phyloP scores from a whole-genome alignment of 2,113 vertebrate genomes.

The Mustela lutreola region DNA sequence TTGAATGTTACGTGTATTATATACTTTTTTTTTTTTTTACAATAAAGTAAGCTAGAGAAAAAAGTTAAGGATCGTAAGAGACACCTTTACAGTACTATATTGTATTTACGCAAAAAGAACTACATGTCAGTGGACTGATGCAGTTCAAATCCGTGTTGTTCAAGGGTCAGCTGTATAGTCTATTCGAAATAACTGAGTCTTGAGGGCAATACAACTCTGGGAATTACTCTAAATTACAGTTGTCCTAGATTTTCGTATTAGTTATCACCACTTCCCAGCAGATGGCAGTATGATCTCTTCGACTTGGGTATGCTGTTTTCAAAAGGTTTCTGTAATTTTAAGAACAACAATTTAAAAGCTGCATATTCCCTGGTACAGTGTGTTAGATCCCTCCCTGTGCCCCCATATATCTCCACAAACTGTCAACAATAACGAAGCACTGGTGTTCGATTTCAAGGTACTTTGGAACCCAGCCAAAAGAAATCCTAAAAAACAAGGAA shows the following conservation, averaged over 20 bases:
- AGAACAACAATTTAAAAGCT: neutral
- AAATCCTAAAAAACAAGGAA: neutral
- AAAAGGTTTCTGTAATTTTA: neutral
- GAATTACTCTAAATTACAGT: neutral
- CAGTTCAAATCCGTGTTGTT: neutral
- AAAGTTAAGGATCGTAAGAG: neutral
- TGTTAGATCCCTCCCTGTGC: neutral
- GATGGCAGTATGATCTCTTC: neutral
- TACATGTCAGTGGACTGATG: neutral
- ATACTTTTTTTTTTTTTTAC: neutral
- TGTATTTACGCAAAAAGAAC: neutral
- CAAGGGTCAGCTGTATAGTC: neutral
- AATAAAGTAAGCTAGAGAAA: neutral
- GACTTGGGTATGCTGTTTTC: neutral
- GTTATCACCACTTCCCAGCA: constrained; percentile 39
- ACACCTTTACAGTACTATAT: neutral
- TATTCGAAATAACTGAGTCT: constrained; percentile 22
- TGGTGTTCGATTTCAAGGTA: neutral
- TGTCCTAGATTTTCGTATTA: neutral
- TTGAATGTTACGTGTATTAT: neutral
- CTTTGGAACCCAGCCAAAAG: neutral
- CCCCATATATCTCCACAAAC: neutral
- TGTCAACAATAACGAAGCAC: neutral
- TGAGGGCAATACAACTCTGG: neutral
- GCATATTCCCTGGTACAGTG: neutral